Percentiles rank a stretch among this genome's conserved stretches.
Evolutionary conservation across 2,888 invertebrate genomes (phyloP).

Genomic region (Netelia virgata): DNA sequence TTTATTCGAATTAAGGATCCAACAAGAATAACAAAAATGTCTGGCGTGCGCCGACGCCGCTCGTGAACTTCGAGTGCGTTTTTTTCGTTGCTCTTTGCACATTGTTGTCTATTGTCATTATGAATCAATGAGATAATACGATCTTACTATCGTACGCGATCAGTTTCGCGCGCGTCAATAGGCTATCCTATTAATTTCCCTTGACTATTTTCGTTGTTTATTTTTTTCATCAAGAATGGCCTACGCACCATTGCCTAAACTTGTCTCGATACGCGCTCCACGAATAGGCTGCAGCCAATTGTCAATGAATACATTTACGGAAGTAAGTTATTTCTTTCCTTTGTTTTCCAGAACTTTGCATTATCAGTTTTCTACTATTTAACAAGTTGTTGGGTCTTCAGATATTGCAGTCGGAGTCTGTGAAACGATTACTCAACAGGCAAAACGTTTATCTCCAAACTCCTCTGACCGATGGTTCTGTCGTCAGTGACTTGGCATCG

Average conservation of each 20-base stretch:
- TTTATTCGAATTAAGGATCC: not conserved
- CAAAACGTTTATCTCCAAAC: conserved; percentile 74
- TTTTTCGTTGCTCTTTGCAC: conserved; percentile 18
- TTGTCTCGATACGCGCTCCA: conserved; percentile 69
- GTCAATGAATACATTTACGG: conserved; percentile 70
- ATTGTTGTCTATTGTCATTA: conserved; percentile 37
- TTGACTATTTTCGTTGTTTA: conserved; percentile 4
- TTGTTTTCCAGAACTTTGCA: conserved; percentile 8
- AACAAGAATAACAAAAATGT: conserved; percentile 20
- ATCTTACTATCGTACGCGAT: not conserved
- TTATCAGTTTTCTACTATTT: conserved; percentile 5
- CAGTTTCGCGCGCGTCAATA: not conserved
- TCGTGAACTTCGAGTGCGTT: conserved; percentile 13
- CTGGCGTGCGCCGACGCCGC: conserved; percentile 31
- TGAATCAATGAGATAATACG: conserved; percentile 9
- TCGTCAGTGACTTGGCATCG: conserved; percentile 46
- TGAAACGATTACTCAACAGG: conserved; percentile 80
- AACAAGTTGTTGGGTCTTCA: conserved; percentile 59
- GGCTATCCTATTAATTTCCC: not conserved
- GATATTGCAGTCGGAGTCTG: conserved; percentile 80
- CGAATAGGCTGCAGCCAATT: conserved; percentile 70
- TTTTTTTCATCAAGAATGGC: conserved; percentile 65
- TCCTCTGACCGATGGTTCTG: conserved; percentile 35
- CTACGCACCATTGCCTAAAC: conserved; percentile 69
- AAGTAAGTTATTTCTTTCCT: conserved; percentile 69